Evolutionary conservation across 2,797 vertebrate species (phyloP).

Genomic region (Percopsis omiscomaycus): DNA sequence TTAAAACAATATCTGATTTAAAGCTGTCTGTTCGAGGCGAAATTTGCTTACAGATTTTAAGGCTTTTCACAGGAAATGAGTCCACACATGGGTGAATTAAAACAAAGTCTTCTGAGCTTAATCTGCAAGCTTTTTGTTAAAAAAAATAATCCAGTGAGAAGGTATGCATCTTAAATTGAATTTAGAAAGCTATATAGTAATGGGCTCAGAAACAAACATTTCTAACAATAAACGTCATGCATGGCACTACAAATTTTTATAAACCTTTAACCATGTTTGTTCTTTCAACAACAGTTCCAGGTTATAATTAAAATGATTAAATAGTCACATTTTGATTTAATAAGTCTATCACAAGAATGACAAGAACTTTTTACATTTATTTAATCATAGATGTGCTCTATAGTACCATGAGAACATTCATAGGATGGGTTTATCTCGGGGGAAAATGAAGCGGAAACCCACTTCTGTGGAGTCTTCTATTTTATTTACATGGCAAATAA

Average conservation of each 20-base stretch:
- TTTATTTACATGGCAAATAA: conserved; percentile 34
- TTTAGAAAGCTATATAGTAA: background rate
- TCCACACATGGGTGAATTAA: background rate
- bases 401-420: too few relatives aligned
- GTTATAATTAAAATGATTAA: background rate
- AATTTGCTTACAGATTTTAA: conserved; percentile 9
- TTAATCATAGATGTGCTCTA: too few relatives aligned
- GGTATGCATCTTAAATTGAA: background rate
- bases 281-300: background rate
- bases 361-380: too few relatives aligned
- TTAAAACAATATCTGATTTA: conserved; percentile 20
- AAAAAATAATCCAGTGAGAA: background rate
- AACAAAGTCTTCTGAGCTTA: background rate
- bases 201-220: background rate
- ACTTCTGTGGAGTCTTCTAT: conserved; percentile 3
- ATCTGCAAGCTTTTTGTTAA: background rate
- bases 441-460: conserved; percentile 4
- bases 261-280: background rate
- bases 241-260: background rate
- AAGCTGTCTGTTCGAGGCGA: conserved; percentile 30
- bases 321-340: background rate
- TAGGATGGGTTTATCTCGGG: too few relatives aligned
- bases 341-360: background rate
- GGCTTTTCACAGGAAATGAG: conserved; percentile 38
- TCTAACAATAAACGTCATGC: background rate